Conservation (phyloP, 2,113 vertebrate genomes). For the Elaphurus davidianus region DNA sequence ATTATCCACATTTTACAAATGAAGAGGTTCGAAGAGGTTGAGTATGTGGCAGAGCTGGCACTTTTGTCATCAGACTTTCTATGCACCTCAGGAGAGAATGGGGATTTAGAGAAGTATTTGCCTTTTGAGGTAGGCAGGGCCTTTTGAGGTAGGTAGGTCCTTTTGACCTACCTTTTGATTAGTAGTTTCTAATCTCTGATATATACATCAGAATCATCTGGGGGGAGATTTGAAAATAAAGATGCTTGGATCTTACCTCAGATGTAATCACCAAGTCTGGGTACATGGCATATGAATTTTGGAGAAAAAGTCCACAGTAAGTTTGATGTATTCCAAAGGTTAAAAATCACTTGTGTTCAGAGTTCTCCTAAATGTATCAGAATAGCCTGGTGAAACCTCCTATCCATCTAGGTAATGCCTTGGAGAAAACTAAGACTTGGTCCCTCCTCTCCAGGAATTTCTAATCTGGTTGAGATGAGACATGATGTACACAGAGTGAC, state of each 20-base stretch:
- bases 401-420: background rate
- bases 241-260: background rate
- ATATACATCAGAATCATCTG: background rate
- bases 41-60: background rate
- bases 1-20: background rate
- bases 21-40: background rate
- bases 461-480: background rate
- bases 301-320: background rate
- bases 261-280: background rate
- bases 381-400: background rate
- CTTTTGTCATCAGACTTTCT: background rate
- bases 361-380: background rate
- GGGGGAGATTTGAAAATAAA: background rate
- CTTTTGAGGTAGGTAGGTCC: background rate
- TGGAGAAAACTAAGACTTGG: background rate
- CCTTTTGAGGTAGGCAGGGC: background rate
- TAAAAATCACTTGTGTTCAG: constrained; percentile 15
- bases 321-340: background rate
- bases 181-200: background rate
- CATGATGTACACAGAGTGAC: background rate
- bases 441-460: background rate
- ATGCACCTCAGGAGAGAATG: background rate
- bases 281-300: background rate
- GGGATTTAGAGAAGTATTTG: background rate
- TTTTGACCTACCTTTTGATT: too few species aligned